phyloP scores from a whole-genome alignment of 2,113 vertebrate genomes.

The Macaca nemestrina region DNA sequence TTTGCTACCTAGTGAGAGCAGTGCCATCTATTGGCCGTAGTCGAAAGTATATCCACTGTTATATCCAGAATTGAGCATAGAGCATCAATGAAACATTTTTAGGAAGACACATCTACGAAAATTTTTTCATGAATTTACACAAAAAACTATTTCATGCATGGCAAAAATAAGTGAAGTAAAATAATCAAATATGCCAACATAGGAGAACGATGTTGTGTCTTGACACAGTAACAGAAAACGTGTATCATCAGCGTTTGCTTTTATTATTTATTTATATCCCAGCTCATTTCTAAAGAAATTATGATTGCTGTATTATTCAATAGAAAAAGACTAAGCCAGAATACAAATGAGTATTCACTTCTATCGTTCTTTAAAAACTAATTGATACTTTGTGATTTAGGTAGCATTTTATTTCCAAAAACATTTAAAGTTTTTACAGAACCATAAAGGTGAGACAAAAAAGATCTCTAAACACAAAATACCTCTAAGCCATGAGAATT shows the following conservation, averaged over 20 bases:
- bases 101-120: neutral
- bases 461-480: neutral
- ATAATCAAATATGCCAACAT: neutral
- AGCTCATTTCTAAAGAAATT: slow-evolving; percentile 34
- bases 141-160: neutral
- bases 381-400: neutral
- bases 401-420: slow-evolving; percentile 19
- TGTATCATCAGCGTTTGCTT: neutral
- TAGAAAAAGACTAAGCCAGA: neutral
- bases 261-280: slow-evolving; percentile 1
- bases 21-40: slow-evolving; percentile 76
- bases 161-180: neutral
- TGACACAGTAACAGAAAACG: neutral
- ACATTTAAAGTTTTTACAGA: neutral
- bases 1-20: slow-evolving; percentile 68
- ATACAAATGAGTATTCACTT: neutral
- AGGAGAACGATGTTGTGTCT: neutral
- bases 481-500: neutral
- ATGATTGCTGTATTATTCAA: neutral
- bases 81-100: slow-evolving; percentile 14
- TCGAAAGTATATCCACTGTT: slow-evolving; percentile 55
- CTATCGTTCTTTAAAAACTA: neutral
- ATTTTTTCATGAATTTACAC: neutral
- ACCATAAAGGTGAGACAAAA: neutral
- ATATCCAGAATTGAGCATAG: neutral